Base-by-base conservation (phyloP, 2,797 vertebrate genomes). In the Xenops minutus region DNA sequence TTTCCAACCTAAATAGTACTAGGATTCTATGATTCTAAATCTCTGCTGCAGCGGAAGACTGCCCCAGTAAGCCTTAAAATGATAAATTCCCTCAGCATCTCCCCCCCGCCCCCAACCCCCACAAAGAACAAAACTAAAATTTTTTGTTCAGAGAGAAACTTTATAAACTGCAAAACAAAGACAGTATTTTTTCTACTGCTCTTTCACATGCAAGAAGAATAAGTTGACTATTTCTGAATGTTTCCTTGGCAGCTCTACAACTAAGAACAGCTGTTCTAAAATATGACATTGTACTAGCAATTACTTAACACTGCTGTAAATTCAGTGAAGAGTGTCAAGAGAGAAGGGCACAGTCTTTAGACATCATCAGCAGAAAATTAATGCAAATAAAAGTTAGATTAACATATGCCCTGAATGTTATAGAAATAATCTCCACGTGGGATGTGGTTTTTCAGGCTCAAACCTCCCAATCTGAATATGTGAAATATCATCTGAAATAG, bases 211-310 rank as follows among this genome's bases (percentile, higher is more conserved):
- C 32, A 54, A 54, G 52, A 54, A 54, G 56, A 95, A 88, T 19
- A 89, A 91, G 49, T n/a, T 74, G 44, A 77, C 58, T 88, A 44
- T 59, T 94, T 88, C 80, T 88, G 83, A 94, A 82, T 39, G 39
- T 91, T 73, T 95, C 41, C 51, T 90, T 86, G 67, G 85, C 77
- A 86, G 37, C 73, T 73, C 41, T n/a, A 58, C 48, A 30, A 92
- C 72, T 91, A 62, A 94, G 91, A 95, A 83, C 91, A 96, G 54
- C 85, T 94, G 95, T 88, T 93, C 64, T 72, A 80, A 94, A 85
- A 88, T 51, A 78, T 6, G n/a, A 89, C 56, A 92, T 88, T 91
- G 82, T 89, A 64, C 49, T 91, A 85, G 76, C 72, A 91, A 92
- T 80, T 74, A 80, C 44, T 92, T 87, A 91, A 89, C 36, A n/a